Percentiles rank a stretch among this genome's conserved stretches.
phyloP scores from a whole-genome alignment of 2,113 vertebrate genomes.

The Podocnemis expansa region DNA sequence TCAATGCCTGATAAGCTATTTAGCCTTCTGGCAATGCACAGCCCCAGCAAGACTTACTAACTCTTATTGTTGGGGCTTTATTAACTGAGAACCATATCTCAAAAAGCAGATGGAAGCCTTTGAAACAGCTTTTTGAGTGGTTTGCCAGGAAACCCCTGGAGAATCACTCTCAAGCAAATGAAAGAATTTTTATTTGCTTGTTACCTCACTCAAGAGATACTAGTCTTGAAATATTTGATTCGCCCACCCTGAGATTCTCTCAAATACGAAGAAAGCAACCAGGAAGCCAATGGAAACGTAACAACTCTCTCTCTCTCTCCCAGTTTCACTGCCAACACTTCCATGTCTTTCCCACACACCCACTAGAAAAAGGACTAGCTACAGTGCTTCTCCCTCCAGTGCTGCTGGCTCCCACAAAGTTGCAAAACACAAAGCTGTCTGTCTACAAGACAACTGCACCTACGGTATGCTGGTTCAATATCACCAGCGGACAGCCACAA shows the following conservation, averaged over 20 bases:
- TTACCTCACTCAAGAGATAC: not conserved
- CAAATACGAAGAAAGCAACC: not conserved
- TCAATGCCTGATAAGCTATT: not conserved
- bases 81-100: not conserved
- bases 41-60: not conserved
- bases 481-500: constrained; percentile 35
- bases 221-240: not conserved
- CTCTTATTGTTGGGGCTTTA: not conserved
- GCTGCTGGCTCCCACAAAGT: not conserved
- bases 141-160: not conserved
- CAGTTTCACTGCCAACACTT: not conserved
- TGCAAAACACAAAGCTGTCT: constrained; percentile 11
- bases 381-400: not conserved
- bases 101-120: not conserved
- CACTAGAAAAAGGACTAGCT: not conserved
- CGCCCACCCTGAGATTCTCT: not conserved
- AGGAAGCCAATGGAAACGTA: not conserved
- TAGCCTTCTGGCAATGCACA: not conserved
- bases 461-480: not conserved
- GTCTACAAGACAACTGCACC: not conserved
- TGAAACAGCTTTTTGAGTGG: not conserved
- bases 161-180: not conserved
- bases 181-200: not conserved
- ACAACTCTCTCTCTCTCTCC: not conserved
- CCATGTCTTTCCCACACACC: not conserved